A percentile compares a stretch with the other conserved stretches of the same genome.
phyloP scores from a whole-genome alignment of 1,140 invertebrate genomes.

The Ruditapes philippinarum region DNA sequence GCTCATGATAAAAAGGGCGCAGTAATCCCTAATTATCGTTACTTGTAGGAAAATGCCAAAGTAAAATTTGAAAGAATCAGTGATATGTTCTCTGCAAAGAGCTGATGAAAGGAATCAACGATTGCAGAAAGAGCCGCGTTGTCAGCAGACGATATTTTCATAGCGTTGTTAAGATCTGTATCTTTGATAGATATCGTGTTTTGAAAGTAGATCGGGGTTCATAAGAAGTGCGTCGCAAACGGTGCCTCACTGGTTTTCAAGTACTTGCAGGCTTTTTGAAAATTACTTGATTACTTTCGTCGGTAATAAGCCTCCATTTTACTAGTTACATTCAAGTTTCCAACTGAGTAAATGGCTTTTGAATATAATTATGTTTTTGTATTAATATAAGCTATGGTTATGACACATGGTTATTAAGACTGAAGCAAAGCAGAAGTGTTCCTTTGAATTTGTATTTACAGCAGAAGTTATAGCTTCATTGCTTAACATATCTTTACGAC shows the following conservation, averaged over 20 bases:
- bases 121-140: neutral
- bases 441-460: constrained; percentile 31
- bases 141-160: constrained; percentile 41
- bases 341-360: constrained; percentile 30
- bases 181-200: constrained; percentile 39
- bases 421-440: constrained; percentile 22
- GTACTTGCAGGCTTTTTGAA: constrained; percentile 53
- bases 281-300: constrained; percentile 56
- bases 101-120: neutral
- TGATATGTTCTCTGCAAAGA: neutral
- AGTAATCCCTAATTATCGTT: constrained; percentile 34
- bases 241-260: constrained; percentile 39
- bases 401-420: constrained; percentile 38
- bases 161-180: constrained; percentile 17
- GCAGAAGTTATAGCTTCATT: constrained; percentile 3
- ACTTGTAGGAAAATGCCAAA: neutral
- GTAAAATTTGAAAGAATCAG: neutral
- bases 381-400: constrained; percentile 28
- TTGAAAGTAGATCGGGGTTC: constrained; percentile 59
- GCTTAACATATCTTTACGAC: neutral
- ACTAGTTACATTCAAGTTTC: neutral
- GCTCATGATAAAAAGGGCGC: neutral
- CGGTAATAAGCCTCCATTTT: constrained; percentile 34
- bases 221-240: constrained; percentile 41
- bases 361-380: constrained; percentile 52